A percentile compares a stretch with the other conserved stretches of the same genome.
These are phyloP conservation scores for Zaprionus africanus DNA, from an alignment of 1,140 invertebrate genomes.

Conservation along the genomic window DNA sequence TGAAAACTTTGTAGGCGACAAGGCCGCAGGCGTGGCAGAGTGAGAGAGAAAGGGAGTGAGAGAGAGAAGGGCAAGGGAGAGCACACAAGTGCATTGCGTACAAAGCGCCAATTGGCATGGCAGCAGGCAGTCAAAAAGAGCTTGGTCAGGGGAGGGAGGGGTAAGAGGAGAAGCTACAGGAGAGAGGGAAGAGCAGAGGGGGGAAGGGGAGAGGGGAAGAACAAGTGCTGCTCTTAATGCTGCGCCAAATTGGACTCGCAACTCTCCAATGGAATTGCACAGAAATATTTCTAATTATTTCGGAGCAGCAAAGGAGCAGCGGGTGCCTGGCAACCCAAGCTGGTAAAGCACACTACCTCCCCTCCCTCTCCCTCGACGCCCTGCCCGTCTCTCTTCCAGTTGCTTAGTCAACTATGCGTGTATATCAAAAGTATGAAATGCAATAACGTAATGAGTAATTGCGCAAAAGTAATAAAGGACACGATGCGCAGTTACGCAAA, in stretches of 20 bases:
- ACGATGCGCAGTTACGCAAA: conserved; percentile 65
- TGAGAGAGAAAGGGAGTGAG: not conserved
- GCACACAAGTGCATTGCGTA: not conserved
- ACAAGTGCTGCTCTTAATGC: conserved; percentile 29
- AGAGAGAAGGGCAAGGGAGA: not conserved
- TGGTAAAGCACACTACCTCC: not conserved
- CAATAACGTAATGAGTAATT: conserved; percentile 83
- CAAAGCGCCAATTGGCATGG: conserved; percentile 28
- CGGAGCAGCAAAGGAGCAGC: conserved; percentile 19
- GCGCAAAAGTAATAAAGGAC: conserved; percentile 76
- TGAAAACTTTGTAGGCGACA: conserved; percentile 73
- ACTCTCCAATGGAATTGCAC: conserved; percentile 54
- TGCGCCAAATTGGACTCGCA: conserved; percentile 38
- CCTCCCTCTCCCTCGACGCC: not conserved
- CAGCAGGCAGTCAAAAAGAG: conserved; percentile 32
- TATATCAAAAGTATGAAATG: conserved; percentile 78
- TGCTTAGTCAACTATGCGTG: conserved; percentile 69
- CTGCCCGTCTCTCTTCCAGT: conserved; percentile 2
- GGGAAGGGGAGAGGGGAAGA: not conserved
- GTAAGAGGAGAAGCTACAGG: not conserved
- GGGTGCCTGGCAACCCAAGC: conserved; percentile 16
- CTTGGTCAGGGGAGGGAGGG: not conserved
- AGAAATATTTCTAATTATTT: conserved; percentile 80
- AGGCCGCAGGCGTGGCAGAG: conserved; percentile 35
- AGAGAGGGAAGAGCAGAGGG: not conserved